Conservation (phyloP, 1,140 invertebrate species). For the Camponotus floridanus region DNA sequence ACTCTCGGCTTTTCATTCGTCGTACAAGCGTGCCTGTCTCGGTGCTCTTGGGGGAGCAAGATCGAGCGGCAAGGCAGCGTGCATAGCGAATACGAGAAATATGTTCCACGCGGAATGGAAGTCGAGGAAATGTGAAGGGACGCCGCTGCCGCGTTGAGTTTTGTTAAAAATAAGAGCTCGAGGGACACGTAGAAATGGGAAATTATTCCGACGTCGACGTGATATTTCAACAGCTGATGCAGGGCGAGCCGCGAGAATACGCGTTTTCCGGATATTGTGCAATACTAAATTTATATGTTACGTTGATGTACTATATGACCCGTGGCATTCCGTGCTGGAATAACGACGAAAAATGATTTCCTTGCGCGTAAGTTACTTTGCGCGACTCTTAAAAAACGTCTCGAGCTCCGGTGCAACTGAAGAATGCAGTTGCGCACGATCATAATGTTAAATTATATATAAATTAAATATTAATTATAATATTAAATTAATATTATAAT, state of each 20-base stretch:
- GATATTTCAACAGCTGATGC: conserved; percentile 51
- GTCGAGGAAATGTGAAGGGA: conserved; percentile 61
- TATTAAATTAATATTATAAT: too few species aligned
- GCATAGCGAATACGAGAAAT: conserved; percentile 54
- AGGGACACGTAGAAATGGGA: conserved; percentile 58
- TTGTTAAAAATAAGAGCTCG: conserved; percentile 64
- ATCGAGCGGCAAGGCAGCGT: conserved; percentile 35
- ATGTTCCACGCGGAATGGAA: conserved; percentile 51
- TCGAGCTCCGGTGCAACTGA: background rate
- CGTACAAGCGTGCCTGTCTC: conserved; percentile 40
- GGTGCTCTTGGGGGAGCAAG: conserved; percentile 50
- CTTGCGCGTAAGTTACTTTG: background rate
- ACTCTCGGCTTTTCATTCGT: conserved; percentile 49
- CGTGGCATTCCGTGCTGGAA: background rate
- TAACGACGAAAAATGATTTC: conserved; percentile 7
- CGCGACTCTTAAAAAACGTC: background rate
- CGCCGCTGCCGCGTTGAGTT: conserved; percentile 42
- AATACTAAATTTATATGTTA: conserved; percentile 50
- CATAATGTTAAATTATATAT: background rate
- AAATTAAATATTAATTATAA: too few species aligned
- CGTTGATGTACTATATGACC: conserved; percentile 10
- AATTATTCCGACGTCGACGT: conserved; percentile 60
- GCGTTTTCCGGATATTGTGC: conserved; percentile 36
- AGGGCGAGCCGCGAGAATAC: conserved; percentile 19
- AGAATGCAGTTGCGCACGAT: too few species aligned